These are phyloP conservation scores for Hippopotamyrus pictus DNA, from an alignment of 2,797 vertebrate genomes.

Conservation along the genomic window DNA sequence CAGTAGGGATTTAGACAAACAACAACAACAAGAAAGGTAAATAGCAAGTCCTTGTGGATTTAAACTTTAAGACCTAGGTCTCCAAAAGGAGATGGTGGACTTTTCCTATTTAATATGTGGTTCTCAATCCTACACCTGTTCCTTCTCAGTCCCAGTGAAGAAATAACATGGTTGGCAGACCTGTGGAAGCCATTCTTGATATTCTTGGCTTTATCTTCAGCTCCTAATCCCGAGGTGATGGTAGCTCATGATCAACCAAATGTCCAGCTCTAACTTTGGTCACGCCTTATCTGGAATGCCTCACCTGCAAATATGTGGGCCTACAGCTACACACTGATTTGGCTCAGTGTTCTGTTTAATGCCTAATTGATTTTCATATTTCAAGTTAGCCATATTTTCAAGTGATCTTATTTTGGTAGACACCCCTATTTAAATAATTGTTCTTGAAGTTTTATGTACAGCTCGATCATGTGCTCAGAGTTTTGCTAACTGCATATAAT, in stretches of 20 bases:
- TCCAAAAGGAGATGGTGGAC: not conserved
- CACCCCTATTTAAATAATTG: not conserved
- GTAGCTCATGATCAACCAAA: not conserved
- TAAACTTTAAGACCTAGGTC: not conserved
- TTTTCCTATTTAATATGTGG: not conserved
- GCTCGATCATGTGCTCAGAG: not conserved
- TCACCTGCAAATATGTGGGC: not conserved
- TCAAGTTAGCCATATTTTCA: not conserved
- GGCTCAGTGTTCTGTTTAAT: not conserved
- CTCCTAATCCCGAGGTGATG: not conserved
- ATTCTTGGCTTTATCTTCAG: constrained; percentile 2
- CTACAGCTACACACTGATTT: not conserved
- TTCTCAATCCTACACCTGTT: not conserved
- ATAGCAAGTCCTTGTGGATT: not conserved
- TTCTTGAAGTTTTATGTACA: not conserved
- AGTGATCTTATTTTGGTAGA: not conserved
- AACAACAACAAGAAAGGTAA: not conserved
- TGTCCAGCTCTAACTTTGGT: not conserved
- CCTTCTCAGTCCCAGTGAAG: not conserved
- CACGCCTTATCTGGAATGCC: not conserved
- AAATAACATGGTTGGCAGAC: not conserved
- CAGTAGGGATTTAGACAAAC: constrained; percentile 15
- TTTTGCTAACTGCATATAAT: not conserved
- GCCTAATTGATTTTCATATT: not conserved
- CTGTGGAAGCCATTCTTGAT: not conserved